Percentiles rank a stretch among this genome's conserved stretches.
Evolutionary conservation across 2,888 invertebrate genomes (phyloP).

Genomic region (Drosophila nigritarsus): DNA sequence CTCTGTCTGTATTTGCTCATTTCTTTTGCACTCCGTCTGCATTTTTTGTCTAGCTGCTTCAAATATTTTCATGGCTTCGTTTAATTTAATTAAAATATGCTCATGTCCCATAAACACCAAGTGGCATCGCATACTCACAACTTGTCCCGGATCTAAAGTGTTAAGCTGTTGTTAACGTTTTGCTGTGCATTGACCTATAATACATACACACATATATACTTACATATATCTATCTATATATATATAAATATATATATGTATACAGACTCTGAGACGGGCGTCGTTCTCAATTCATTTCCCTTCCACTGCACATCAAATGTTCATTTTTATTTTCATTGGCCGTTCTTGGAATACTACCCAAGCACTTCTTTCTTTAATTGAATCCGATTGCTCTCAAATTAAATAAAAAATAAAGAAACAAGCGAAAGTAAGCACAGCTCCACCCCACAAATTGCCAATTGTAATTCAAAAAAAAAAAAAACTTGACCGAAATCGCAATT

Average conservation of each 20-base stretch:
- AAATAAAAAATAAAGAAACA: conserved; percentile 1
- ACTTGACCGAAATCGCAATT: not conserved
- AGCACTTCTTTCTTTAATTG: conserved; percentile 7
- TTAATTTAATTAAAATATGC: conserved; percentile 65
- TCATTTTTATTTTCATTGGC: conserved; percentile 26
- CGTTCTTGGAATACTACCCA: conserved; percentile 6
- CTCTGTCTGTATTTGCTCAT: conserved; percentile 6
- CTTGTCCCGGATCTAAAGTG: conserved; percentile 11
- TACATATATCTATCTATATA: not conserved
- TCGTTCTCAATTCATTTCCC: not conserved
- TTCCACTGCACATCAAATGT: conserved; percentile 27
- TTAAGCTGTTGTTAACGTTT: conserved; percentile 11
- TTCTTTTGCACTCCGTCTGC: conserved; percentile 7
- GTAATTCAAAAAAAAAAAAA: not conserved
- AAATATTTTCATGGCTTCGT: conserved; percentile 49
- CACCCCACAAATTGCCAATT: not conserved
- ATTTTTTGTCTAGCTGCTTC: conserved; percentile 7
- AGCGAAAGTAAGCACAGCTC: not conserved
- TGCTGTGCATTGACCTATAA: conserved; percentile 27
- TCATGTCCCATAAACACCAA: conserved; percentile 33
- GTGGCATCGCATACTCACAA: conserved; percentile 9
- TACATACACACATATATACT: not conserved
- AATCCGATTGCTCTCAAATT: conserved; percentile 18
- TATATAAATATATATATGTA: not conserved
- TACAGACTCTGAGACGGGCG: not conserved